These are phyloP conservation scores for Calephelis virginiensis DNA, from an alignment of 1,140 invertebrate species.

Conservation along the genomic window DNA sequence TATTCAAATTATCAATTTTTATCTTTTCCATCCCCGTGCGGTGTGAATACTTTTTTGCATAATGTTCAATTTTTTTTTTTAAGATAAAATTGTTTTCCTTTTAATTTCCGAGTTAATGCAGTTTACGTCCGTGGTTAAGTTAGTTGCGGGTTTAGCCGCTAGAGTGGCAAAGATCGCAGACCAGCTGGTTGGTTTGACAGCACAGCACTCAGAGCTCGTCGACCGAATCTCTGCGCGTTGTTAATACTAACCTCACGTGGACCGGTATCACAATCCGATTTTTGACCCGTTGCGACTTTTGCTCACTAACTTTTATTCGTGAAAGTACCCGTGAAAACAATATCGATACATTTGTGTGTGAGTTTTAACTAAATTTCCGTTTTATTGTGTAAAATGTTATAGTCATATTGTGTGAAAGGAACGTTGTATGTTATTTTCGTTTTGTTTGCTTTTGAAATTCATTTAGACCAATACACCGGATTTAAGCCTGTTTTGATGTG, in stretches of 20 bases:
- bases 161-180: constrained; percentile 56
- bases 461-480: constrained; percentile 39
- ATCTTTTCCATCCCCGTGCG: too few species aligned
- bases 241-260: constrained; percentile 58
- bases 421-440: constrained; percentile 63
- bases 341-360: constrained; percentile 42
- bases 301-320: constrained; percentile 56
- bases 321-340: constrained; percentile 42
- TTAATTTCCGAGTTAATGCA: constrained; percentile 32
- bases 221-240: constrained; percentile 46
- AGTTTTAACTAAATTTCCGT: constrained; percentile 45
- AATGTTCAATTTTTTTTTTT: too few species aligned
- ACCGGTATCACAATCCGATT: constrained; percentile 49
- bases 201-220: constrained; percentile 52
- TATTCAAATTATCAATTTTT: too few species aligned
- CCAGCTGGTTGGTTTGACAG: constrained; percentile 74
- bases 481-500: constrained; percentile 30
- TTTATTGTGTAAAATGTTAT: constrained; percentile 60
- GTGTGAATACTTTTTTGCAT: too few species aligned
- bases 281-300: constrained; percentile 53
- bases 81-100: too few species aligned
- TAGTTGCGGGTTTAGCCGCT: constrained; percentile 67
- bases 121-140: constrained; percentile 35
- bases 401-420: constrained; percentile 56
- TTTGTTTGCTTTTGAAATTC: constrained; percentile 55